Conservation (phyloP, 2,797 vertebrate species). For the Antennarius maculatus region DNA sequence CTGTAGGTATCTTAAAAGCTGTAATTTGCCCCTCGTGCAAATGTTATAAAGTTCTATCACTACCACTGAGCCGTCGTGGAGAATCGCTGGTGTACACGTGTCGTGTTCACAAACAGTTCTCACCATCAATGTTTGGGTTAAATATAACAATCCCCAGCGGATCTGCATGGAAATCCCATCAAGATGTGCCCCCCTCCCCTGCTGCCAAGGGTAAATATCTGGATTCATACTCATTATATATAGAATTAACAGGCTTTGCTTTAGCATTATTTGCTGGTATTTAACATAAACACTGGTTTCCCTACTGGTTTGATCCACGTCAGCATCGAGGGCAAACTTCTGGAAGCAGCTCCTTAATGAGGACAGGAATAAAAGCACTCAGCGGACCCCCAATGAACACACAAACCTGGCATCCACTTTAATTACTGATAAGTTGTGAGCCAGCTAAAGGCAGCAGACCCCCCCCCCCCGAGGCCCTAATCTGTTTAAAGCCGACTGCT, state of each 20-base stretch:
- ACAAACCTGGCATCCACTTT: constrained; percentile 78
- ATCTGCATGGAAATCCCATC: not conserved
- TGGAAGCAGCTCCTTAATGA: constrained; percentile 68
- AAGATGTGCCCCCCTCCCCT: not conserved
- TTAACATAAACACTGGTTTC: constrained; percentile 36
- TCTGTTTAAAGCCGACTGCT: constrained; percentile 78
- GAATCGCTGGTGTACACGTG: no score
- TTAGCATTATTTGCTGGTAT: constrained; percentile 22
- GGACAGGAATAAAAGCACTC: constrained; percentile 71
- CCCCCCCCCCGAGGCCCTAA: constrained; percentile 75
- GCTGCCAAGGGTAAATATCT: not conserved
- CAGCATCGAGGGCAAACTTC: constrained; percentile 67
- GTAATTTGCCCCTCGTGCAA: no score
- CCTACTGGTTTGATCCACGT: constrained; percentile 67
- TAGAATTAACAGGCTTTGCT: constrained; percentile 6
- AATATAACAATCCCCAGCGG: no score
- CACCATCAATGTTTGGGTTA: no score
- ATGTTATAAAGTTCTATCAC: no score
- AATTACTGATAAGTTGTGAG: constrained; percentile 83
- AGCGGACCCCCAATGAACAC: constrained; percentile 65
- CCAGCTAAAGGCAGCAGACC: constrained; percentile 73
- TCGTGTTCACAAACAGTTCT: no score
- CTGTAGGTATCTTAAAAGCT: no score
- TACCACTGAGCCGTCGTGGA: no score
- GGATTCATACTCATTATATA: not conserved